A percentile compares a stretch with the other conserved stretches of the same genome.
Conservation (phyloP, 2,888 invertebrate genomes). For the Schizaphis graminum region DNA sequence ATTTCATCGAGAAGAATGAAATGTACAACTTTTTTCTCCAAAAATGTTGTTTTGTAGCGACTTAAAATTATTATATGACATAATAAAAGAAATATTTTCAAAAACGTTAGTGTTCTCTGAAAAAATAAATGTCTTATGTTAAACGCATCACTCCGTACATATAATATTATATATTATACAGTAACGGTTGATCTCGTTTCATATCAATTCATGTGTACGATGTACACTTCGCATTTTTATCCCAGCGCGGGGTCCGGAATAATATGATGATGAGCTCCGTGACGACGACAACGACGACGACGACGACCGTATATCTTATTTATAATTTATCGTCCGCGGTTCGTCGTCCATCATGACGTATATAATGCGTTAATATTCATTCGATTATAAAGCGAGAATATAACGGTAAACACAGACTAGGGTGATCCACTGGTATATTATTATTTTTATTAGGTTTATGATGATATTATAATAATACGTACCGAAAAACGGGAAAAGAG, state of each 20-base stretch:
- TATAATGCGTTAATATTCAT: background rate
- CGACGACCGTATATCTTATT: background rate
- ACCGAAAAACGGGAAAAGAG: background rate
- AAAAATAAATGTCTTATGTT: no score
- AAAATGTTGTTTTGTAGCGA: no score
- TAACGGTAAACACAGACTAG: background rate
- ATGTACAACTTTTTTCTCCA: no score
- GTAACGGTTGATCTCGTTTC: slow-evolving; percentile 6
- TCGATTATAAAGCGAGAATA: background rate
- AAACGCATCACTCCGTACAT: no score
- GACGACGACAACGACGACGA: background rate
- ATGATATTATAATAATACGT: no score
- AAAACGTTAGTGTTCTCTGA: no score
- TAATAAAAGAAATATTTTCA: no score
- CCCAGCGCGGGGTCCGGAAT: background rate
- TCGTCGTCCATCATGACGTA: background rate
- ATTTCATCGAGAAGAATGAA: no score
- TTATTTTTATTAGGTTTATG: background rate
- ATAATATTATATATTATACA: background rate
- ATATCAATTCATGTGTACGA: background rate
- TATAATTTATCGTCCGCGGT: slow-evolving; percentile 39
- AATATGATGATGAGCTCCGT: no score
- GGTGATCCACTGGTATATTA: background rate
- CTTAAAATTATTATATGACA: no score
- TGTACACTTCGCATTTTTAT: background rate